These are phyloP conservation scores for Brachionus koreanus DNA, from an alignment of 1,140 invertebrate genomes.

Conservation along the genomic window DNA sequence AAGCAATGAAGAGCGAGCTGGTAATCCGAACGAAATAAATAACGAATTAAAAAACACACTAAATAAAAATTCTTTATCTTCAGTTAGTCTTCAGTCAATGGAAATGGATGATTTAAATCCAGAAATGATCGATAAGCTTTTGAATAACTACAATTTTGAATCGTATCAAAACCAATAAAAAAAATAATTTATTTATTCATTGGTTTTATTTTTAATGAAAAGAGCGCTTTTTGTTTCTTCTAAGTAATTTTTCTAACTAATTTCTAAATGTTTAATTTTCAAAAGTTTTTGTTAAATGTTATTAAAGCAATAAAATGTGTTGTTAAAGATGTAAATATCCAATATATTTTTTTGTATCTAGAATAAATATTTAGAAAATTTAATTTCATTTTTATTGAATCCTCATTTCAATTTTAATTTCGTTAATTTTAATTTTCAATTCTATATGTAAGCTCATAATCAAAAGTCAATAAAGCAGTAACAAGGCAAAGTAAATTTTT, in stretches of 20 bases:
- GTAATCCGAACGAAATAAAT: not conserved
- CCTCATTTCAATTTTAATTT: no score
- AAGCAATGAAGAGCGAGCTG: not conserved
- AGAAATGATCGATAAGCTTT: conserved; percentile 34
- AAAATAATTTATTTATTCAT: not conserved
- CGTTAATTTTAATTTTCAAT: no score
- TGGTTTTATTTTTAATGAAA: not conserved
- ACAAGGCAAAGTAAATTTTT: no score
- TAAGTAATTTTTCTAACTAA: not conserved
- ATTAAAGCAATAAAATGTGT: not conserved
- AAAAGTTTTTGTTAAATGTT: not conserved
- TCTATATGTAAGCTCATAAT: no score
- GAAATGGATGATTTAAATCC: conserved; percentile 34
- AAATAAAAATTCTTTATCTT: not conserved
- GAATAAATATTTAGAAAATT: not conserved
- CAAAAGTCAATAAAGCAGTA: no score
- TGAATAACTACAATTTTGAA: conserved; percentile 39
- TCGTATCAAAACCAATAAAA: not conserved
- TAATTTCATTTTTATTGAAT: no score
- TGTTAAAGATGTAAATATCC: not conserved
- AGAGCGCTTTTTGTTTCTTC: not conserved
- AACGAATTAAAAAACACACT: not conserved
- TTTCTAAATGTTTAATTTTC: not conserved
- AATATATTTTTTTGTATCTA: not conserved
- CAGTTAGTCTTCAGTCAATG: not conserved